Conservation (phyloP, 2,888 invertebrate species). For the Scaptodrosophila latifasciaeformis region DNA sequence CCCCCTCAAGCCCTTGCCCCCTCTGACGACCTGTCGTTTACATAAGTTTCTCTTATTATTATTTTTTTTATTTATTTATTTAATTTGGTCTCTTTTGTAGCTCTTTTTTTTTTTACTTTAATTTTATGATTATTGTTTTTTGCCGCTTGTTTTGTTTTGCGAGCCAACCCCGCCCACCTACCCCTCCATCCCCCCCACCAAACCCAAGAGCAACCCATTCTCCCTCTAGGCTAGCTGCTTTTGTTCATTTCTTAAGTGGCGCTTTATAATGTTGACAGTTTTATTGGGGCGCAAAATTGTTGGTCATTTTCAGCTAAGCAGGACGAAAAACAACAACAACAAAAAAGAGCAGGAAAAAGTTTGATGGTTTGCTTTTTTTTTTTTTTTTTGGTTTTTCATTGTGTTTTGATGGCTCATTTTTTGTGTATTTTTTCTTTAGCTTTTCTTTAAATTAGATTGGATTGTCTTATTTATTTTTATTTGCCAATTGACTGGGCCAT, state of each 20-base stretch:
- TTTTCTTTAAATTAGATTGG: too few relatives aligned
- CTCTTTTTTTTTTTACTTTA: constrained; percentile 42
- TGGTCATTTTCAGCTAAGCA: constrained; percentile 27
- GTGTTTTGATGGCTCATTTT: too few relatives aligned
- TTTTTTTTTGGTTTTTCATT: too few relatives aligned
- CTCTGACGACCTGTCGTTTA: too few relatives aligned
- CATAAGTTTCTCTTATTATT: constrained; percentile 3
- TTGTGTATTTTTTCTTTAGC: too few relatives aligned
- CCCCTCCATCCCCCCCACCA: not conserved
- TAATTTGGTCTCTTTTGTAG: constrained; percentile 37
- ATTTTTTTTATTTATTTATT: constrained; percentile 49
- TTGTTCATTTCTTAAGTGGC: constrained; percentile 65
- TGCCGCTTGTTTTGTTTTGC: not conserved
- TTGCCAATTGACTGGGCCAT: too few relatives aligned
- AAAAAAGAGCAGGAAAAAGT: too few relatives aligned
- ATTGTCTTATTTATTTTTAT: too few relatives aligned
- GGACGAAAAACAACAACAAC: too few relatives aligned
- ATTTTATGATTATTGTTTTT: constrained; percentile 62
- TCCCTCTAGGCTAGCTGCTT: constrained; percentile 27
- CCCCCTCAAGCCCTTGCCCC: too few relatives aligned
- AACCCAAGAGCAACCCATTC: constrained; percentile 18
- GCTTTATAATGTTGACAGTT: constrained; percentile 66
- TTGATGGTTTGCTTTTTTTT: too few relatives aligned
- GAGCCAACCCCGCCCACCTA: not conserved
- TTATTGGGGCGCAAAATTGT: constrained; percentile 64